Evolutionary conservation across 2,888 invertebrate species (phyloP).

Genomic region (Nemoura dubitans): DNA sequence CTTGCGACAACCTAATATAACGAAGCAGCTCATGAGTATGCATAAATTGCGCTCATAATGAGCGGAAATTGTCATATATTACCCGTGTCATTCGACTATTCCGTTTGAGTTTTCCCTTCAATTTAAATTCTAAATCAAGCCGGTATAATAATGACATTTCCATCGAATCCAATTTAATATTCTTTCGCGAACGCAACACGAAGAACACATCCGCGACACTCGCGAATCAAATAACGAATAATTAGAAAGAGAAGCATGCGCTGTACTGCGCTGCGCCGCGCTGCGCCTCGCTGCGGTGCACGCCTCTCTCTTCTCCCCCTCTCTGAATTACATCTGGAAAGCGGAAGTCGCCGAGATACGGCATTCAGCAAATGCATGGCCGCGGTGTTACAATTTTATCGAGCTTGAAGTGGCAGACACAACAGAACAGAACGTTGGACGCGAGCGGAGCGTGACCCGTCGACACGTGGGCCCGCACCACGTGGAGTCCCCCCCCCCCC

Average conservation of each 20-base stretch:
- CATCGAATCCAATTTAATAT: conserved; percentile 12
- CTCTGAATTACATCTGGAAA: not conserved
- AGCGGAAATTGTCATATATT: conserved; percentile 4
- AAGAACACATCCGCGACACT: not conserved
- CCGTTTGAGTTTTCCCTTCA: conserved; percentile 19
- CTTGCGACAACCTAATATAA: not conserved
- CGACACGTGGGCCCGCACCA: not conserved
- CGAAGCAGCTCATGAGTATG: not conserved
- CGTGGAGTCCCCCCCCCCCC: too few species aligned
- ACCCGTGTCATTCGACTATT: not conserved
- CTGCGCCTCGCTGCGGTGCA: not conserved
- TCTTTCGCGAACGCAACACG: not conserved
- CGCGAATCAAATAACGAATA: not conserved
- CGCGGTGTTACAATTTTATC: not conserved
- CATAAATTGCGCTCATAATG: conserved; percentile 12
- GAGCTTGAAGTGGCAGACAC: not conserved
- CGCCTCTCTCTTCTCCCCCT: not conserved
- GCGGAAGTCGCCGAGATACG: not conserved
- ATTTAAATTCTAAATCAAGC: conserved; percentile 21
- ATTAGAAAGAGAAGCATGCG: not conserved
- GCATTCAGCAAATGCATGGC: not conserved
- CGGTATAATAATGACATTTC: not conserved
- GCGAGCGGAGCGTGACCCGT: not conserved
- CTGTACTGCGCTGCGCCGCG: not conserved
- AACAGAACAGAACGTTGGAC: not conserved